phyloP scores from a whole-genome alignment of 2,113 vertebrate species.

The Aplodontia rufa region DNA sequence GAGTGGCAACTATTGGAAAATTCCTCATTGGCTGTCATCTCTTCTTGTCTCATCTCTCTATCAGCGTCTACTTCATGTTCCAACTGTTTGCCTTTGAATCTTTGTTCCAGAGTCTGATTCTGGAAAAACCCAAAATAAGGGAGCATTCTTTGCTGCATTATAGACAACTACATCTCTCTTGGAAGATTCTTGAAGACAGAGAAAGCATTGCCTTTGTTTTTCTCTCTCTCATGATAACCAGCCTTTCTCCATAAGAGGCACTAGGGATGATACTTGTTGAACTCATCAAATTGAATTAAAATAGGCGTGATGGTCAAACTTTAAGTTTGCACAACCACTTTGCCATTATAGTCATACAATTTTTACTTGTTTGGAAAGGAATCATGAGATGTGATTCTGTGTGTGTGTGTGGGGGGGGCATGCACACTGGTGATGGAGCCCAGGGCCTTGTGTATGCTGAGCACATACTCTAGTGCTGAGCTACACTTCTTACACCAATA shows the following conservation, averaged over 20 bases:
- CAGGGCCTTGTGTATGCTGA: background rate
- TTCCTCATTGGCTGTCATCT: background rate
- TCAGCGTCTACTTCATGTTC: background rate
- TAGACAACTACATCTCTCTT: background rate
- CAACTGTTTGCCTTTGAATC: background rate
- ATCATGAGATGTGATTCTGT: background rate
- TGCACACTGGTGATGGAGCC: background rate
- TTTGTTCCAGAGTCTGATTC: background rate
- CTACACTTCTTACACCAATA: background rate
- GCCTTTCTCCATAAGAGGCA: background rate
- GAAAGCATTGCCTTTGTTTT: background rate
- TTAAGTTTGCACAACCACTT: background rate
- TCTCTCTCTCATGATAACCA: background rate
- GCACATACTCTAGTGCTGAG: background rate
- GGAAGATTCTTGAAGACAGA: background rate
- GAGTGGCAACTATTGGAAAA: background rate
- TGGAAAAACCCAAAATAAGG: background rate
- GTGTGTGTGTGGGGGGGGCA: background rate
- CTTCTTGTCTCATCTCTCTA: background rate
- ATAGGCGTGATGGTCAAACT: background rate
- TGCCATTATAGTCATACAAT: background rate
- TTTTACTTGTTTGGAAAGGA: slow-evolving; percentile 17
- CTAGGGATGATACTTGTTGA: background rate
- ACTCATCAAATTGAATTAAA: background rate
- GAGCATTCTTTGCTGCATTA: background rate